phyloP scores from a whole-genome alignment of 2,797 vertebrate species.

The Rhynchotus rufescens region DNA sequence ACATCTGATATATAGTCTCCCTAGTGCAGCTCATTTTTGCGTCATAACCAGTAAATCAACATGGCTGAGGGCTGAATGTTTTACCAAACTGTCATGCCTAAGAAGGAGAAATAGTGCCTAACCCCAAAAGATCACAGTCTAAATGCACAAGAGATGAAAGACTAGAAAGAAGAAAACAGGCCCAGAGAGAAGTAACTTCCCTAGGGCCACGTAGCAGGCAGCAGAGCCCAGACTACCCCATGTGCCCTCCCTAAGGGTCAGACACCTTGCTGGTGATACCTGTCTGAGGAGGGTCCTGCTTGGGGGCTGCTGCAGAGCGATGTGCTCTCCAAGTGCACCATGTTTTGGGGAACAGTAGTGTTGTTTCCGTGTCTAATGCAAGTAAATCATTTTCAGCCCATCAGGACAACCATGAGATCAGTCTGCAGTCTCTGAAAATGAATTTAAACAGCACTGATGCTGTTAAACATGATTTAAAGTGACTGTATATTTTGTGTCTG shows the following conservation, averaged over 20 bases:
- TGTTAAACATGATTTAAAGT: constrained; percentile 25
- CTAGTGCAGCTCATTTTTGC: constrained; percentile 20
- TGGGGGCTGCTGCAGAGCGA: not conserved
- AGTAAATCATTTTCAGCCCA: not conserved
- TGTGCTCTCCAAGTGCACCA: not conserved
- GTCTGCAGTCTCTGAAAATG: constrained; percentile 2
- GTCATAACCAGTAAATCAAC: not conserved
- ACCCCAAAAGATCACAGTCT: not conserved
- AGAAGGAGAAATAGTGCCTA: not conserved
- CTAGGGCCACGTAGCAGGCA: not conserved
- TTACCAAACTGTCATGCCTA: not conserved
- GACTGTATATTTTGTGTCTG: not conserved
- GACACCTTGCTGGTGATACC: not conserved
- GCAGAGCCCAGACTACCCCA: not conserved
- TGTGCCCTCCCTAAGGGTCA: not conserved
- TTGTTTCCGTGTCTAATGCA: not conserved
- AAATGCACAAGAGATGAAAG: not conserved
- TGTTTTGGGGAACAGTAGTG: not conserved
- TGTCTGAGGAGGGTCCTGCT: accelerated
- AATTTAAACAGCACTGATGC: constrained; percentile 17
- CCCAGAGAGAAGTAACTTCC: not conserved
- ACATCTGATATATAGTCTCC: not conserved
- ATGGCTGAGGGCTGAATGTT: not conserved
- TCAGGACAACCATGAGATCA: not conserved
- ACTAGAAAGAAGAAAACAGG: not conserved